Evolutionary conservation across 2,797 vertebrate genomes (phyloP), one percentile per base, ranked within the genome.

Genomic region (Clarias laeviceps): DNA sequence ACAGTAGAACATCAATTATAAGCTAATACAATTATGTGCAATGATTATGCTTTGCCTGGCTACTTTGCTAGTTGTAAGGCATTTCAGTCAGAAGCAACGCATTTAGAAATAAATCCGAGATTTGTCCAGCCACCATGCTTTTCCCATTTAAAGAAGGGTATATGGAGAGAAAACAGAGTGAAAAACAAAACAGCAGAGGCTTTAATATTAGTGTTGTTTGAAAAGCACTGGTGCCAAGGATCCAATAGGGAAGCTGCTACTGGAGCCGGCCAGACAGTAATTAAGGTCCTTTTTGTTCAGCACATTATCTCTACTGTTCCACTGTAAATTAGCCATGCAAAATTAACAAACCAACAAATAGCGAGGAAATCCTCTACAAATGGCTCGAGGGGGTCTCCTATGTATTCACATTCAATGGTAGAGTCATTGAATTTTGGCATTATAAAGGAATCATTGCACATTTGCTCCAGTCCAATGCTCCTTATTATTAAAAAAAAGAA

Each of bases 281-380:
- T 95, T 95, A 94, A 92, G 90, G 64, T 88, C 85, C 89, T 91
- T 94, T 89, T 94, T 94, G 92, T 94, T 93, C 90, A 82, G 91
- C 90, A 93, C 93, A 94, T 94, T 93, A 95, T 95, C 94, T 94
- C 91, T 90, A 91, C 92, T 91, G 91, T 94, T 94, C 93, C 92
- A 93, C 91, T 94, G 91, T 90, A 95, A 94, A 96, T 95, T 94
- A 94, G 88, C 88, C 88, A 87, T 93, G 93, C 91, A 92, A 93
- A 93, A 93, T 92, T 91, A 89, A 87, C 91, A 94, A 93, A 94
- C 85, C 90, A 92, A 93, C 92, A 94, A 94, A 94, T 93, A 93
- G 92, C 86, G 85, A 91, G 91, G 86, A 93, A 93, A 94, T 92
- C 93, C 88, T 92, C 90, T 87, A 89, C 89, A 50, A 83, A 91